Percentiles rank a stretch among this genome's conserved stretches.
These are phyloP conservation scores for Rhopalosiphum nymphaeae DNA, from an alignment of 2,888 invertebrate species.

Conservation along the genomic window DNA sequence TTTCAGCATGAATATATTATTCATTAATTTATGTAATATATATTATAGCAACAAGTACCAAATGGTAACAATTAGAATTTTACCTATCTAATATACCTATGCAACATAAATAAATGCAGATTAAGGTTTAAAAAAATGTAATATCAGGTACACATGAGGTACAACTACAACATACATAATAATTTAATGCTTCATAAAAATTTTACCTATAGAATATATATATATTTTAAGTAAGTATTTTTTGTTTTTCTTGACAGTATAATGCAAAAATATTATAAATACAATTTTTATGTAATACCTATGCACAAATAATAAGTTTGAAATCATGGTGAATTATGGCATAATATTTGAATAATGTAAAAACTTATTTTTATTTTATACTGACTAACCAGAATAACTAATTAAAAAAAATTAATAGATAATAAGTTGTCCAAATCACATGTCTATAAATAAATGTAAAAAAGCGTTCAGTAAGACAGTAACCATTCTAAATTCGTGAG, in stretches of 20 bases:
- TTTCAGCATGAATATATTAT: background rate
- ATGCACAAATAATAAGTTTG: background rate
- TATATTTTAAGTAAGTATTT: too few relatives aligned
- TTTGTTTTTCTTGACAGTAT: background rate
- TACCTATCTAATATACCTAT: background rate
- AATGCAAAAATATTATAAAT: background rate
- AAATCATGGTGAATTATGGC: background rate
- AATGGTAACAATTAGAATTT: background rate
- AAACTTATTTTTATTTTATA: background rate
- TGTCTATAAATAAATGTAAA: background rate
- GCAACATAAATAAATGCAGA: background rate
- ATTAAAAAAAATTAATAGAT: background rate
- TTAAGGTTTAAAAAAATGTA: background rate
- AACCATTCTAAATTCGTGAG: background rate
- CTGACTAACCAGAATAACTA: background rate
- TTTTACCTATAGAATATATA: background rate
- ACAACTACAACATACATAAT: background rate
- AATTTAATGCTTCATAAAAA: background rate
- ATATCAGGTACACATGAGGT: background rate
- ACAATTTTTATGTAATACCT: background rate
- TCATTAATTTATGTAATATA: background rate
- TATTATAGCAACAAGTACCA: background rate
- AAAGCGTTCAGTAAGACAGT: background rate
- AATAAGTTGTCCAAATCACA: background rate
- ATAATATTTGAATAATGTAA: background rate